Evolutionary conservation across 2,113 vertebrate species (phyloP).

Genomic region (Dromaius novaehollandiae): DNA sequence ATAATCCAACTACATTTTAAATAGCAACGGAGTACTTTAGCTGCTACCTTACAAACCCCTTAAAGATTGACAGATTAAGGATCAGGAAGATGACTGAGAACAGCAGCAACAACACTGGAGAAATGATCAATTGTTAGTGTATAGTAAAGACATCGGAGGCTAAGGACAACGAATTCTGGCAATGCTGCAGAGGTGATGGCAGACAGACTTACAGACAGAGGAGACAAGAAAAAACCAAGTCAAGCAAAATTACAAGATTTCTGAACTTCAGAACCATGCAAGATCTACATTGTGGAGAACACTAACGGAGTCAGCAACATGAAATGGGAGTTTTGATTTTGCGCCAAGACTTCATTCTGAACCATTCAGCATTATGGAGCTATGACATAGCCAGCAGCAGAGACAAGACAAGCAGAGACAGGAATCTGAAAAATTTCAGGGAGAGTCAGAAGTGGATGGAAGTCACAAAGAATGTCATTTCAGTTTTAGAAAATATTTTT

Average conservation of each 20-base stretch:
- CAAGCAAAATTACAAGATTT: not conserved
- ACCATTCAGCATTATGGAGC: not conserved
- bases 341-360: conserved; percentile 5
- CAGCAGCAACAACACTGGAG: not conserved
- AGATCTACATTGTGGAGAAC: not conserved
- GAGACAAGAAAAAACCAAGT: not conserved
- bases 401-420: conserved; percentile 14
- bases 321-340: not conserved
- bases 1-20: not conserved
- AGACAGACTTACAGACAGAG: not conserved
- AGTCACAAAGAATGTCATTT: not conserved
- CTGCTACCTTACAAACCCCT: too few species aligned
- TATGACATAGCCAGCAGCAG: not conserved
- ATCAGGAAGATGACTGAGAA: not conserved
- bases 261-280: not conserved
- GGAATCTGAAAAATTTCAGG: not conserved
- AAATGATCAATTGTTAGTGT: not conserved
- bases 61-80: not conserved
- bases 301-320: not conserved
- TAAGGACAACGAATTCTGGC: not conserved
- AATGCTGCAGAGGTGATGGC: not conserved
- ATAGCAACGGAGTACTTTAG: not conserved
- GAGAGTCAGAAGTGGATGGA: not conserved
- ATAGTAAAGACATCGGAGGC: not conserved
- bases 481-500: not conserved